Percentiles rank a stretch among this genome's conserved stretches.
Conservation (phyloP, 2,888 invertebrate species). For the Galeopsomyia nigrocyanea region DNA sequence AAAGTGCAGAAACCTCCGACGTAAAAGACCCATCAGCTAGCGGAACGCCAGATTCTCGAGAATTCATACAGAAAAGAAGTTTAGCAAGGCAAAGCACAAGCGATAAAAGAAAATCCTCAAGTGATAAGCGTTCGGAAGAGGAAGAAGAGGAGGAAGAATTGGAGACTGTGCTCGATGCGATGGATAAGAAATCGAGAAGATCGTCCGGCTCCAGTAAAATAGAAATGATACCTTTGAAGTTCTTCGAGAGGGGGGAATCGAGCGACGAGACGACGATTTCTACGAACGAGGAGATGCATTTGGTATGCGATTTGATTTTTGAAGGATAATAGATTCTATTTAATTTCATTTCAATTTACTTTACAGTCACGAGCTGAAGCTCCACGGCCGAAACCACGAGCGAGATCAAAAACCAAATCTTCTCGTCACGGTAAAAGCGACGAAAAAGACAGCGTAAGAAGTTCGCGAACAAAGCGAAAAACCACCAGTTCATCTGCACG, state of each 20-base stretch:
- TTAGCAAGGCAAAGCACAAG: conserved; percentile 14
- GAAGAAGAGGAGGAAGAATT: conserved; percentile 32
- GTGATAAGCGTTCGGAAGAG: conserved; percentile 13
- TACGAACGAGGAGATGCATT: conserved; percentile 46
- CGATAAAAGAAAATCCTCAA: conserved; percentile 26
- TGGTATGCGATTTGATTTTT: conserved; percentile 21
- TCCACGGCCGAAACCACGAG: background rate
- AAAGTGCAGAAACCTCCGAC: conserved; percentile 20
- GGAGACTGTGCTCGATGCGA: conserved; percentile 36
- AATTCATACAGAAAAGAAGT: background rate
- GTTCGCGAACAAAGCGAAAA: conserved; percentile 26
- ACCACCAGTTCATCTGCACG: conserved; percentile 39
- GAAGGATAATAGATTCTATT: too few species aligned
- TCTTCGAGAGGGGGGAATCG: conserved; percentile 33
- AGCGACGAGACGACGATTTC: conserved; percentile 51
- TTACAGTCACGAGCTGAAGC: conserved; percentile 7
- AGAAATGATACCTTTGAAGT: conserved; percentile 35
- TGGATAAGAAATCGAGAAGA: conserved; percentile 35
- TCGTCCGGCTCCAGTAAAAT: conserved; percentile 39
- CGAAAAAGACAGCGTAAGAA: conserved; percentile 20
- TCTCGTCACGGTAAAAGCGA: conserved; percentile 16
- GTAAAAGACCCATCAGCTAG: background rate
- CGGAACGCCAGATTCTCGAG: conserved; percentile 14
- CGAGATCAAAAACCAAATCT: conserved; percentile 28
- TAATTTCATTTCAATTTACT: too few species aligned